Evolutionary conservation across 1,140 invertebrate species (phyloP).

Genomic region (Calliphora vicina): DNA sequence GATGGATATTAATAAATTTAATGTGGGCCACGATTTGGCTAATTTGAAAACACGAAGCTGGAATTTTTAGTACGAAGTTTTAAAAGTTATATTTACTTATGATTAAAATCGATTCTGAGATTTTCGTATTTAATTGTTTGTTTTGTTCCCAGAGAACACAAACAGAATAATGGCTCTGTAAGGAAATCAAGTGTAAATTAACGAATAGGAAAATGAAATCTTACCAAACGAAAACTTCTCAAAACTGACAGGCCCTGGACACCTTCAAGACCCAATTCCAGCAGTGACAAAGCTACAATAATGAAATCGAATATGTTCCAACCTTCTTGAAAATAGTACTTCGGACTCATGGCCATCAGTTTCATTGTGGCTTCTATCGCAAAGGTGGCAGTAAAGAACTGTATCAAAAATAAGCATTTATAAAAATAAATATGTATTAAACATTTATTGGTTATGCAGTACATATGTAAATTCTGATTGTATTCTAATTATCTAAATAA

Average conservation of each 20-base stretch:
- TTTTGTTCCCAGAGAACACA: background rate
- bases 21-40: constrained; percentile 98
- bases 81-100: background rate
- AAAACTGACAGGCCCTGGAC: constrained; percentile 96
- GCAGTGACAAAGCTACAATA: constrained; percentile 93
- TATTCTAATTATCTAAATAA: too few species aligned
- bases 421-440: constrained; percentile 42
- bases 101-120: background rate
- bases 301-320: constrained; percentile 99
- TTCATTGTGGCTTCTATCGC: constrained; percentile 96
- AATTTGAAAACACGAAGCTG: constrained; percentile 99
- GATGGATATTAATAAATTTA: constrained; percentile 98
- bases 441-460: background rate
- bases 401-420: too few species aligned
- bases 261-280: constrained; percentile 91
- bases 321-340: constrained; percentile 97
- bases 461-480: too few species aligned
- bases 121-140: background rate
- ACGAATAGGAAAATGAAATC: constrained; percentile 45
- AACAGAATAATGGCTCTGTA: background rate
- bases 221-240: constrained; percentile 96
- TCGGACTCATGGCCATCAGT: constrained; percentile 95
- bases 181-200: background rate
- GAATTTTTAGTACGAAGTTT: constrained; percentile 55
- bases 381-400: constrained; percentile 99